These are phyloP conservation scores for Bruchidius siliquastri DNA, from an alignment of 2,888 invertebrate genomes.

Conservation along the genomic window DNA sequence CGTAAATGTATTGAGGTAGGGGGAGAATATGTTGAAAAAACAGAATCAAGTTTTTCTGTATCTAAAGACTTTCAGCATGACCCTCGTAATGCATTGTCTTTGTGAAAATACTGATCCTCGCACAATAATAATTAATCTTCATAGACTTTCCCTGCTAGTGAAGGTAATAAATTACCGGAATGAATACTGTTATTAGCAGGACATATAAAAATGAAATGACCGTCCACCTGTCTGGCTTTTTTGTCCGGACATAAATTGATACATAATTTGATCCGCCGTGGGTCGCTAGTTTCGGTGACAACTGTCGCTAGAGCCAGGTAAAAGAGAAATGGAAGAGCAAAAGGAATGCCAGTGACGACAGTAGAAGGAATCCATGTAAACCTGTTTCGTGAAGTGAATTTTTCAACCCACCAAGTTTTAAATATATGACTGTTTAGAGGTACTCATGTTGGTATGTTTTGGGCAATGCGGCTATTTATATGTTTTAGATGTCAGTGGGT, in stretches of 20 bases:
- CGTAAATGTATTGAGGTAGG: too few relatives aligned
- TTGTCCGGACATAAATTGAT: not conserved
- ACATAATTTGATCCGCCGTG: not conserved
- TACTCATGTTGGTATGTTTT: too few relatives aligned
- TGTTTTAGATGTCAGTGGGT: too few relatives aligned
- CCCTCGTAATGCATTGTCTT: too few relatives aligned
- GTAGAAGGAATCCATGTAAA: not conserved
- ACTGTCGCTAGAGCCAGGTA: not conserved
- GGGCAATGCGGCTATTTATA: too few relatives aligned
- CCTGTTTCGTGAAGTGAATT: not conserved
- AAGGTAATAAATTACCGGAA: not conserved
- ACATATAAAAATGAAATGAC: not conserved
- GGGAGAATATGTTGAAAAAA: too few relatives aligned
- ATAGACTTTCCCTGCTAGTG: not conserved
- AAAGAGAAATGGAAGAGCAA: not conserved
- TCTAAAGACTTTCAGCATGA: too few relatives aligned
- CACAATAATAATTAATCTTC: not conserved
- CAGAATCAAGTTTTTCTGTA: too few relatives aligned
- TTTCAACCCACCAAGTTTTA: not conserved
- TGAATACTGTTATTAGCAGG: not conserved
- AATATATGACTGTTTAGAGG: too few relatives aligned
- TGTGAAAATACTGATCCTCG: not conserved
- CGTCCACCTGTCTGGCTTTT: not conserved
- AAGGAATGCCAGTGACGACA: not conserved
- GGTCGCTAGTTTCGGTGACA: not conserved